Percentiles rank a stretch among this genome's conserved stretches.
These are phyloP conservation scores for Macaria liturata DNA, from an alignment of 2,888 invertebrate species.

Conservation along the genomic window DNA sequence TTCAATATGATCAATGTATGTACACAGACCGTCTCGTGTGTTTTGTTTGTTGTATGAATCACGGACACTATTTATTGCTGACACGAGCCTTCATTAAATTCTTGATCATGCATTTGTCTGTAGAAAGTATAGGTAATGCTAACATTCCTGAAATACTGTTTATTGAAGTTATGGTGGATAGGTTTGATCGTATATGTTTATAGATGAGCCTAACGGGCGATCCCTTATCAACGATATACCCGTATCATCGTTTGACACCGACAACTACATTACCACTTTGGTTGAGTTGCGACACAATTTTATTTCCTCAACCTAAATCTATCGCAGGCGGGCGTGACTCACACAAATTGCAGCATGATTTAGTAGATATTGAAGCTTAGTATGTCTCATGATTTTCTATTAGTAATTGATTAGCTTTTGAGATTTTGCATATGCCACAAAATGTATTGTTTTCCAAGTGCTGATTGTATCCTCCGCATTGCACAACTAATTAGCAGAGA, in stretches of 20 bases:
- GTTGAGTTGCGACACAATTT: slow-evolving; percentile 53
- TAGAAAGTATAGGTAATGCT: too few relatives aligned
- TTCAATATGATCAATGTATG: slow-evolving; percentile 38
- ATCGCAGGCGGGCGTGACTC: slow-evolving; percentile 56
- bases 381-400: too few relatives aligned
- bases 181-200: background rate
- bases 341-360: slow-evolving; percentile 26
- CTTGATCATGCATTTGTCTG: too few relatives aligned
- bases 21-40: slow-evolving; percentile 34
- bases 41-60: slow-evolving; percentile 60
- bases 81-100: slow-evolving; percentile 29
- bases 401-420: too few relatives aligned
- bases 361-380: background rate
- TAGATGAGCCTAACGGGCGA: slow-evolving; percentile 43
- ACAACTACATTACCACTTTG: slow-evolving; percentile 34
- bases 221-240: slow-evolving; percentile 49
- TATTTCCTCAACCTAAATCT: slow-evolving; percentile 59
- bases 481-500: slow-evolving; percentile 28
- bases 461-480: slow-evolving; percentile 19
- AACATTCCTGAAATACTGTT: too few relatives aligned
- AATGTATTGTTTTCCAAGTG: background rate
- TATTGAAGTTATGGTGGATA: too few relatives aligned
- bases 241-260: slow-evolving; percentile 61
- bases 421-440: too few relatives aligned
- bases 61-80: slow-evolving; percentile 59